phyloP scores from a whole-genome alignment of 2,888 invertebrate species.

The Lacanobia wlatinum region DNA sequence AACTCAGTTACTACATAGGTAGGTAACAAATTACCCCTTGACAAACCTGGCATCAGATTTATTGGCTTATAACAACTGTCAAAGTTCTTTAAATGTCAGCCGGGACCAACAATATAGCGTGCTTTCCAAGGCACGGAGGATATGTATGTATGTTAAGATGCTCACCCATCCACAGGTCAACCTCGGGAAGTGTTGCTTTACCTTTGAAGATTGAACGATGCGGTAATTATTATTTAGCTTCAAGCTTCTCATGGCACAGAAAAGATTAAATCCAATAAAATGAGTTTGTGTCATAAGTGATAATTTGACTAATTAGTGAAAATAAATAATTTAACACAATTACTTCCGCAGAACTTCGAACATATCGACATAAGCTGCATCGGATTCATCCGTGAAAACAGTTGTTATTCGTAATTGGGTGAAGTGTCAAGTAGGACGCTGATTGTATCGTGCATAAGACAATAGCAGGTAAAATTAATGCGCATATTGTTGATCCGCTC shows the following conservation, averaged over 20 bases:
- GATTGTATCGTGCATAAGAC: not conserved
- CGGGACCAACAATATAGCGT: too few relatives aligned
- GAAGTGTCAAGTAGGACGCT: constrained; percentile 5
- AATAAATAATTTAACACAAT: not conserved
- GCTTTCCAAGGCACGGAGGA: too few relatives aligned
- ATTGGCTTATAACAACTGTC: too few relatives aligned
- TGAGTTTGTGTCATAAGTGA: too few relatives aligned
- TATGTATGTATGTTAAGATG: too few relatives aligned
- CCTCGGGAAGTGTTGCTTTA: too few relatives aligned
- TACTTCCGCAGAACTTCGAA: not conserved
- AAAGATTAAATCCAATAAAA: not conserved
- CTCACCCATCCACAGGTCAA: too few relatives aligned
- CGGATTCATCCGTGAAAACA: not conserved
- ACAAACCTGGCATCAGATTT: not conserved
- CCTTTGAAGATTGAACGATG: too few relatives aligned
- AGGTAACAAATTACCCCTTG: too few relatives aligned
- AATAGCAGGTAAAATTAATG: not conserved
- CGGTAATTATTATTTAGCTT: not conserved
- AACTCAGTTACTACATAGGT: too few relatives aligned
- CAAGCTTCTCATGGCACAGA: not conserved
- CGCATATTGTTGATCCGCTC: too few relatives aligned
- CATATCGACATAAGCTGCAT: not conserved
- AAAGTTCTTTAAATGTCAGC: too few relatives aligned
- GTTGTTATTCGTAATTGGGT: not conserved
- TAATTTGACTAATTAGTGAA: not conserved